Base-by-base conservation (phyloP, 92 coral and sea anemone genomes). In the Zoanthus gigantus region DNA sequence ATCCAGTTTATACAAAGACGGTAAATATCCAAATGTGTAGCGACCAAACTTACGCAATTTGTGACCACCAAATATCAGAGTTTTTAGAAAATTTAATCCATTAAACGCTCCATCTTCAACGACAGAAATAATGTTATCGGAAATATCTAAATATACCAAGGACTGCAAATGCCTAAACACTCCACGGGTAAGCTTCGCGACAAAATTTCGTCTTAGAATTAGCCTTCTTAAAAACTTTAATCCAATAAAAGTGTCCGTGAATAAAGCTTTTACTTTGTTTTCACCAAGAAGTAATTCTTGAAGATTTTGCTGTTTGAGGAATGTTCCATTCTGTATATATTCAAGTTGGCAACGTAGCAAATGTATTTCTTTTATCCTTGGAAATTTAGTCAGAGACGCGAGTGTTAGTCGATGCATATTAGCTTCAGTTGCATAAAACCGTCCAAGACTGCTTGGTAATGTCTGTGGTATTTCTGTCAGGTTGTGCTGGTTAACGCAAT, bases 91-190 rank as follows among this genome's bases (percentile, higher is more conserved):
- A 63, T 89, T 74, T 42, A 95, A 61, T 76, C 90, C 87, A 28
- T 89, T 88, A 65, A 95, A 95, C 9, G 94, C 93, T 17, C 96
- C 98, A 60, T 91, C 84, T 32, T 78, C 92, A 18, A 94, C 66
- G 7, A 42, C 73, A 16, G 54, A 47, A 17, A 95, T 91, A 6
- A 30, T 9, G 76, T 95, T 95, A 14, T 42, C 89, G 17, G 87
- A 88, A 46, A 95, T 78, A 48, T 92, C 90, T 9, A 95, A 66
- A 5, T 52, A 32, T 10, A 56, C 66, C 23, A 95, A 65, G 4
- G 84, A 72, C 29, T 78, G 88, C 45, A 82, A 71, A 32, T 69
- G 44, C 17, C 0, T 13, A 68, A 95, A 95, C 34, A 87, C 79
- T 18, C 89, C 94, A 34, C 56, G 90, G 5, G 78, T 8, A 57